Percentiles rank a stretch among this genome's conserved stretches.
Evolutionary conservation across 2,113 vertebrate species (phyloP).

Genomic region (Phasianus colchicus): DNA sequence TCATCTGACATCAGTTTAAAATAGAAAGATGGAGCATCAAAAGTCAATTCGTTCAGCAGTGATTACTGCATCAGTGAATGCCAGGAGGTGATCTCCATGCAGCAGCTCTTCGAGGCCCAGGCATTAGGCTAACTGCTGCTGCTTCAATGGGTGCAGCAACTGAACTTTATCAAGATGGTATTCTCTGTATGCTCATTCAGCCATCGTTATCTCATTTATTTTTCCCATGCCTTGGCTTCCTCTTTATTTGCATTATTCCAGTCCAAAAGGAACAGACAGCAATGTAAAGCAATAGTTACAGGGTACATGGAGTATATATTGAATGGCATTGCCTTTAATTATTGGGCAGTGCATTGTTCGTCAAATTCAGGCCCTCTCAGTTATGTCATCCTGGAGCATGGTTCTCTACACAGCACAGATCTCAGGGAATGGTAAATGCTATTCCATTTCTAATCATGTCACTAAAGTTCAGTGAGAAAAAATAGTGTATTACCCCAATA

Average conservation of each 20-base stretch:
- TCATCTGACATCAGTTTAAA: neutral
- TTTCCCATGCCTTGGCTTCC: neutral
- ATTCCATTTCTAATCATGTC: neutral
- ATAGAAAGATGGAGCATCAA: constrained; percentile 11
- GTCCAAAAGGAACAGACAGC: neutral
- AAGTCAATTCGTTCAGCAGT: constrained; percentile 14
- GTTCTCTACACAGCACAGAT: neutral
- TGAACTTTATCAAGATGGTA: neutral
- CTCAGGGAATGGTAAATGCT: neutral
- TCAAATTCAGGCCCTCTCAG: neutral
- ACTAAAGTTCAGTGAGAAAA: neutral
- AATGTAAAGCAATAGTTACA: neutral
- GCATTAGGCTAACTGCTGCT: neutral
- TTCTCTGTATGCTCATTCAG: neutral
- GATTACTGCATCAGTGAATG: neutral
- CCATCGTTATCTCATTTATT: neutral
- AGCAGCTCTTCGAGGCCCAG: neutral
- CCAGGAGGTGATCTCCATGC: neutral
- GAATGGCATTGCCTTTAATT: neutral
- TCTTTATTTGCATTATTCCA: neutral
- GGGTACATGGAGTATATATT: accelerated
- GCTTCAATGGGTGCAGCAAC: neutral
- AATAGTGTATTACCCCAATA: neutral
- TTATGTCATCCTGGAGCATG: neutral
- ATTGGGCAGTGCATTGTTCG: neutral